Base-by-base conservation (phyloP, 1,140 invertebrate species). In the Drosophila novamexicana region DNA sequence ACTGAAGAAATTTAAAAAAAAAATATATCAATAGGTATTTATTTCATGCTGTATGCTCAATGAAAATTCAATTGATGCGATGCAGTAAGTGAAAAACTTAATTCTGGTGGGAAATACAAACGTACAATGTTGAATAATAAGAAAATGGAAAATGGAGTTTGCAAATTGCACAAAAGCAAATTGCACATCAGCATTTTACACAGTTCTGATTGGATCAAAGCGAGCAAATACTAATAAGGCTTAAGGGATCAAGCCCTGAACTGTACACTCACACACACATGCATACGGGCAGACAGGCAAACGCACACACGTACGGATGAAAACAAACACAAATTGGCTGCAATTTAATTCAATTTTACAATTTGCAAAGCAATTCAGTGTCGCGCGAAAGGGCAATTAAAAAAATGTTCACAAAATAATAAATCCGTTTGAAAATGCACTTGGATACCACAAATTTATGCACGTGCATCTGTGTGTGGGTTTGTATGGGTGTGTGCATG, bases 301-400 rank as follows among this genome's bases (percentile, higher is more conserved):
- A 37, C 34, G 37, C 36, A 40, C 6, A 45, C 8, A 12, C 7
- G 16, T 9, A 39, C 6, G 44, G 10, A n/a, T 32, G 22, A 7
- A 53, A 42, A 36, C 52, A 52, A 32, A 14, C 52, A 58, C 61
- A 65, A 75, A 86, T 85, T 76, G 82, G 65, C 68, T 70, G 67
- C 79, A 88, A 83, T 88, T 88, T 76, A 86, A 86, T 83, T 88
- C 76, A 86, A 86, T 86, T 85, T 83, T 68, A 53, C 71, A 79
- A 88, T 84, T 84, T 77, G 61, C 65, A 54, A 50, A 66, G 50
- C 68, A 56, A 36, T 70, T 34, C 54, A 62, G 40, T 16, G 58
- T 47, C 50, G 62, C 44, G 53, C 52, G 52, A 67, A 68, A 54
- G 57, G 59, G 67, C 64, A 76, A 76, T 82, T 79, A 76, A 88